Base-by-base conservation (phyloP, 2,797 vertebrate species). In the Chelidonichthys spinosus region DNA sequence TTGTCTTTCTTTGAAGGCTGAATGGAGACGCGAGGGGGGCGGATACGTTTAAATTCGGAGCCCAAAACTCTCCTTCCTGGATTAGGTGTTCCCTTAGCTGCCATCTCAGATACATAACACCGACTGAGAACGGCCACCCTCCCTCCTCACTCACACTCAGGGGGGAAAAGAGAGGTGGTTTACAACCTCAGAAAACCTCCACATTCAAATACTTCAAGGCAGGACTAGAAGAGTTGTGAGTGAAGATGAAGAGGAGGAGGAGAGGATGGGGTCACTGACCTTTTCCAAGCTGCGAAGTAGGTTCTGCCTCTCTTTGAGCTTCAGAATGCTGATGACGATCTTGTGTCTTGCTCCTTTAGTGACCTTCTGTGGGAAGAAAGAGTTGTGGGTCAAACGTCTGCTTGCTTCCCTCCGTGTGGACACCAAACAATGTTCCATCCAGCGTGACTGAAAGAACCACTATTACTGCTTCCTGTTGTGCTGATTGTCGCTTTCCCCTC, bases 331-430 rank as follows among this genome's bases (percentile, higher is more conserved):
- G 95, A 99, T 98, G 76, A 99, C 96, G 50, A 99, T 99, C 94
- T 99, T 99, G 95, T 99, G 98, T 78, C 98, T 92, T 0, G 98
- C 98, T 5, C 98, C 98, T 96, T 99, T 99, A 87, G 98, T 99
- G 92, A 99, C 98, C 4, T 97, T 98, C 98, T 99, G 94, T 63
- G 88, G 67, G 47, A 70, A 42, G 43, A 76, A 76, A 77, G 5
- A 62, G 58, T 66, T 69, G 25, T 62, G 54, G 56, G 67, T 85
- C 63, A 79, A 63, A 69, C 15, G 47, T n/a, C 4, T 2, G 2
- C 18, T 44, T 61, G 15, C 7, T 25, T 25, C 25, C 25, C 25
- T 25, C 25, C 25, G 25, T 25, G 25, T 25, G 25, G 25, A 25
- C 25, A 25, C 25, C 25, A 25, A 25, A 25, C 25, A 25, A 25